Evolutionary conservation across 2,888 invertebrate genomes (phyloP), one percentile per base, ranked within the genome.

Genomic region (Linnaemya tessellans): DNA sequence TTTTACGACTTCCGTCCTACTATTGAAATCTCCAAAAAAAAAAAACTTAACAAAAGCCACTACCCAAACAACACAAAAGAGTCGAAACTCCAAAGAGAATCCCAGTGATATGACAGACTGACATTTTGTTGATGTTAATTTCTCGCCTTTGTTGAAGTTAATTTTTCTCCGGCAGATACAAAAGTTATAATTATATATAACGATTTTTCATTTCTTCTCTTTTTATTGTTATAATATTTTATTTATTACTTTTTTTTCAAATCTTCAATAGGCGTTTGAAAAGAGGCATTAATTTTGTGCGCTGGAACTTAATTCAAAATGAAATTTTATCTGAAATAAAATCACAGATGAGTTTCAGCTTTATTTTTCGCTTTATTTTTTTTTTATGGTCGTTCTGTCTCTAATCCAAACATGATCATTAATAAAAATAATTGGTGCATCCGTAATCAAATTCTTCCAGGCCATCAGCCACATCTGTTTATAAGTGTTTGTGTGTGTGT

Each of bases 111-210:
- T 78, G 88, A 84, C 87, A 86, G 86, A 70, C 87, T 87, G 87
- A 87, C 87, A 87, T 87, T 86, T 86, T 86, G 87, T 86, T 88
- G 87, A 88, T 85, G 87, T 86, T 87, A 79, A 87, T 86, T 87
- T 88, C 87, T 87, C 87, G 85, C 87, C 86, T 60, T 60, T 60
- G 38, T 60, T 60, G 60, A 35, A 38, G 38, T 38, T 60, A 60
- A 60, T 60, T 60, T 60, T 87, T 58, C 73, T 80, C 56, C 79
- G n/a, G n/a, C n/a, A 79, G 70, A 84, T 78, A 67, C 60, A 80
- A 75, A 60, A 78, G 46, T 51, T 67, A 41, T 81, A 79, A 79
- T 79, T 77, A 78, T 75, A 79, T 68, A 70, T 62, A 64, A 85
- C n/a, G n/a, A 38, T 46, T 58, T 41, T 30, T 2, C 2, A 30